Base-by-base conservation (phyloP, 2,113 vertebrate species). In the Malurus elegans region DNA sequence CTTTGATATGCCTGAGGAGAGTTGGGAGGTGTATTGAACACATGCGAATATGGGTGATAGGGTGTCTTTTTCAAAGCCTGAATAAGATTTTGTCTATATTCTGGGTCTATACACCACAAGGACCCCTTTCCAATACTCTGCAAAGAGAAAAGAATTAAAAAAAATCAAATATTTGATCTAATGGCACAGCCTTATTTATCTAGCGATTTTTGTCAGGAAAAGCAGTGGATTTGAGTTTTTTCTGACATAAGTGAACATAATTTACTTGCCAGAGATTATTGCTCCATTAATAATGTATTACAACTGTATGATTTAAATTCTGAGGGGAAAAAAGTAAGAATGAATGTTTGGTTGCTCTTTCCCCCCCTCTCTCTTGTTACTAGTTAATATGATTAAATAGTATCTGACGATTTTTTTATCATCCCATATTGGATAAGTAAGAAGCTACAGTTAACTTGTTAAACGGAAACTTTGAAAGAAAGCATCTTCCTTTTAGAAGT, bases 61-160 rank as follows among this genome's bases (percentile, higher is more conserved):
- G 99, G 99, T 79, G 99, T 99, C 98, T 99, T 99, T 98, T 99
- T 99, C 98, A 99, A 98, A 84, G 99, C 99, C 98, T 99, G 99
- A 98, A 99, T 99, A 97, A 99, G 98, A 97, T 99, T 99, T 98
- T 99, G 99, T 98, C 99, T 98, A 93, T 99, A 99, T 97, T 99
- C 99, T 42, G 99, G 99, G 97, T 99, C 99, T 98, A 99, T 99
- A 98, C 99, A 99, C 99, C 99, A 99, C 97, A 99, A 97, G 38
- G 99, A 99, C 79, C 99, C 99, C 97, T 99, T 99, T 90, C 99
- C 99, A 97, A 99, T 99, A 98, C 99, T 99, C 99, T 99, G 99
- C 83, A 95, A 96, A 97, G 91, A 94, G 91, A 97, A 97, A 90
- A 79, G 90, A 97, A 96, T 97, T 28, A 92, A 62, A 86, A 92